Base-by-base conservation (phyloP, 2,888 invertebrate species). In the Sisyra nigra region DNA sequence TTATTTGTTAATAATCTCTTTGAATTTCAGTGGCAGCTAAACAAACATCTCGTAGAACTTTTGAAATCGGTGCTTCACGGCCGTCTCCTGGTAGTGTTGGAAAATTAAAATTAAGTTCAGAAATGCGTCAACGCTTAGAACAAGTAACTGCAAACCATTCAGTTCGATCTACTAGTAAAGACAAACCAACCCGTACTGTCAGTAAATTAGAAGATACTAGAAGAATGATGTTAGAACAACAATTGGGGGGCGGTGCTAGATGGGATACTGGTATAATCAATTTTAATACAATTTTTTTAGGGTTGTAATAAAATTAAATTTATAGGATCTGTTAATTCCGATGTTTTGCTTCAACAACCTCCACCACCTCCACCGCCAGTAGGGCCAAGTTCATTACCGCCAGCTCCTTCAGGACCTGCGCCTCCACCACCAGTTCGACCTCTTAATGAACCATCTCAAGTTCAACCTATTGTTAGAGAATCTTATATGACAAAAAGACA, bases 81-180 rank as follows among this genome's bases (percentile, higher is more conserved):
- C 86, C 85, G 1, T 78, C 81, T 0, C 87, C 87, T 0, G 88
- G 88, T 2, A 88, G 87, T 56, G 84, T 92, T 3, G 91, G 92
- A 0, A 92, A 92, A 59, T 62, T 92, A 1, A 85, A 89, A 54
- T 72, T 92, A 7, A 89, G 88, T 55, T 84, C 86, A 0, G 91
- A 92, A 65, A 92, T 92, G 91, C 73, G 88, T 10, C 84, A 87
- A 54, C 72, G 91, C 48, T 59, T 92, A 46, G 92, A 92, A 58
- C 76, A 83, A 57, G 88, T 91, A 0, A 91, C 89, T 0, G 84
- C 88, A 0, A 86, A 84, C 52, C 88, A 89, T 58, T 88, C 87
- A 2, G 80, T 89, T 0, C 69, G 88, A 15, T 80, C 77, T 1
- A 82, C 83, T 9, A 74, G 81, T 5, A 81, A 82, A 11, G 77